phyloP scores from a whole-genome alignment of 1,140 invertebrate genomes.

The Sarcophaga bullata region DNA sequence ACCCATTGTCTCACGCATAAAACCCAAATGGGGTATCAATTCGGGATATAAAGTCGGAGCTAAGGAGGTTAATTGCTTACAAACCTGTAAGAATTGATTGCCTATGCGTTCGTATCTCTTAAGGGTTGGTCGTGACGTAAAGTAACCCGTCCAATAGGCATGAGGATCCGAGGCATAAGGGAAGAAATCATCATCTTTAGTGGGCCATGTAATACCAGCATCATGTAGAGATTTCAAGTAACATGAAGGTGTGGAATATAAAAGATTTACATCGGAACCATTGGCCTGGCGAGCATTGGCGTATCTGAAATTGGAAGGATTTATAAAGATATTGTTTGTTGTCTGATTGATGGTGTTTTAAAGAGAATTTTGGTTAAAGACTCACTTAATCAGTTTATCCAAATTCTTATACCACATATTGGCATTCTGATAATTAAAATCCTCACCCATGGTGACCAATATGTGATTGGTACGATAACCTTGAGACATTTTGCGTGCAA shows the following conservation, averaged over 20 bases:
- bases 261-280: constrained; percentile 75
- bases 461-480: constrained; percentile 78
- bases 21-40: constrained; percentile 56
- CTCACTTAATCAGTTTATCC: constrained; percentile 88
- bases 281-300: constrained; percentile 71
- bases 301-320: constrained; percentile 63
- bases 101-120: constrained; percentile 83
- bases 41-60: constrained; percentile 55
- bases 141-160: constrained; percentile 95
- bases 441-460: constrained; percentile 92
- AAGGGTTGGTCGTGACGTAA: constrained; percentile 86
- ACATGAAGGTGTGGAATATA: constrained; percentile 95
- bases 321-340: background rate
- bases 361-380: constrained; percentile 26
- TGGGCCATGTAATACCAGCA: constrained; percentile 72
- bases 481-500: constrained; percentile 67
- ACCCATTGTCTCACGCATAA: constrained; percentile 72
- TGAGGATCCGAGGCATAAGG: constrained; percentile 88
- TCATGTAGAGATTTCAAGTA: constrained; percentile 87
- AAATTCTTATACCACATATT: constrained; percentile 86
- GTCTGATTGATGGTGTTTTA: background rate
- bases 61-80: constrained; percentile 69
- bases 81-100: constrained; percentile 82
- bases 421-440: constrained; percentile 91
- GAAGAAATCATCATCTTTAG: constrained; percentile 88